phyloP scores from a whole-genome alignment of 92 coral and sea anemone genomes.

The Epizoanthus fatuus region DNA sequence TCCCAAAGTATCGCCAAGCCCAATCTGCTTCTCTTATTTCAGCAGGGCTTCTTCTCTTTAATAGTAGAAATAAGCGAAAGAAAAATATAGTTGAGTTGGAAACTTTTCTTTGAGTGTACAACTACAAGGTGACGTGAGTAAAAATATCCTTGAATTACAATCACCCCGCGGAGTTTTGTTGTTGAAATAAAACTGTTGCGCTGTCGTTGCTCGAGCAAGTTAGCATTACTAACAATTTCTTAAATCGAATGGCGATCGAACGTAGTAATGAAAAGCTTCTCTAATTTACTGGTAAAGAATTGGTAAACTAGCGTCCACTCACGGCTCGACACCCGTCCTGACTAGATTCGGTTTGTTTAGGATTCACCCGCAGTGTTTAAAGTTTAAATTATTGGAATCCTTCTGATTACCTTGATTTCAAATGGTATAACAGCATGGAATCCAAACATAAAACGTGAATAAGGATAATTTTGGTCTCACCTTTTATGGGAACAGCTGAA shows the following conservation, averaged over 20 bases:
- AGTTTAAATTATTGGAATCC: slow-evolving; percentile 28
- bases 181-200: not conserved
- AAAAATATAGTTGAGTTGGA: too few species aligned
- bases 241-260: not conserved
- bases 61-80: too few species aligned
- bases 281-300: too few species aligned
- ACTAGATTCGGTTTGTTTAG: not conserved
- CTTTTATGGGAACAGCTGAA: slow-evolving; percentile 27
- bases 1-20: too few species aligned
- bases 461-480: slow-evolving; percentile 20
- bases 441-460: slow-evolving; percentile 30
- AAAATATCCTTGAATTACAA: not conserved
- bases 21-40: too few species aligned
- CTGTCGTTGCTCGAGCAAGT: not conserved
- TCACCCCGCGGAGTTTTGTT: not conserved
- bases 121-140: too few species aligned
- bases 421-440: slow-evolving; percentile 43
- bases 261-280: not conserved
- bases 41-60: too few species aligned
- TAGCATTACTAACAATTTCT: not conserved
- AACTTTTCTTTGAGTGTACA: too few species aligned
- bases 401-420: slow-evolving; percentile 40
- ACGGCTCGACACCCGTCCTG: not conserved
- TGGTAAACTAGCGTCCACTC: too few species aligned
- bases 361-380: slow-evolving; percentile 16